Conservation (phyloP, 2,113 vertebrate species). For the Strigops habroptila region DNA sequence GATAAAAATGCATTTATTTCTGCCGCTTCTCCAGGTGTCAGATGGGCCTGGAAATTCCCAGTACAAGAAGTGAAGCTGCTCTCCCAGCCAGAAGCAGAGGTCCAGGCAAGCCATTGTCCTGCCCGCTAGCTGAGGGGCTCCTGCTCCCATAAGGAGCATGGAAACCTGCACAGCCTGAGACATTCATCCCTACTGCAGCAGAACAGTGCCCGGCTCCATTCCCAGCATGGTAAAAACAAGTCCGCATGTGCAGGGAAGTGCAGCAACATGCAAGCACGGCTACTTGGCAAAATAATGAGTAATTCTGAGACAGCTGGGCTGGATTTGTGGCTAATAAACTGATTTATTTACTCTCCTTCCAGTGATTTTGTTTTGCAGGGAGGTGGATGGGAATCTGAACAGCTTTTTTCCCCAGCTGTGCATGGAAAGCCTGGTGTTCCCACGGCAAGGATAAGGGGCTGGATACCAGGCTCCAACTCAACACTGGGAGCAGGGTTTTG, state of each 20-base stretch:
- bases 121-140: rapidly evolving
- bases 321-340: background rate
- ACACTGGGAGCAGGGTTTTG: background rate
- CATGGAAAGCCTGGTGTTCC: background rate
- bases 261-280: background rate
- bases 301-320: background rate
- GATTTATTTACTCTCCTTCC: background rate
- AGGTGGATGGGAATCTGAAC: background rate
- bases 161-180: background rate
- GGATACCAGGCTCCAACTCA: background rate
- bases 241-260: background rate
- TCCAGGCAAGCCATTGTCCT: rapidly evolving
- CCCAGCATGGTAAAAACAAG: background rate
- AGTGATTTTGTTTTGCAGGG: background rate
- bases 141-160: background rate
- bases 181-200: rapidly evolving
- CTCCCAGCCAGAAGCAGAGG: background rate
- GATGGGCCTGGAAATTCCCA: background rate
- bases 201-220: rapidly evolving
- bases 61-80: background rate
- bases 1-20: background rate
- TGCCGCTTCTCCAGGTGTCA: background rate
- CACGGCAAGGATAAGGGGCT: background rate
- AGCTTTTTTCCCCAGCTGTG: background rate
- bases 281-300: slow-evolving; percentile 3